Evolutionary conservation across 2,797 vertebrate species (phyloP), one percentile per base, ranked within the genome.

Genomic region (Lagocephalus sceleratus): DNA sequence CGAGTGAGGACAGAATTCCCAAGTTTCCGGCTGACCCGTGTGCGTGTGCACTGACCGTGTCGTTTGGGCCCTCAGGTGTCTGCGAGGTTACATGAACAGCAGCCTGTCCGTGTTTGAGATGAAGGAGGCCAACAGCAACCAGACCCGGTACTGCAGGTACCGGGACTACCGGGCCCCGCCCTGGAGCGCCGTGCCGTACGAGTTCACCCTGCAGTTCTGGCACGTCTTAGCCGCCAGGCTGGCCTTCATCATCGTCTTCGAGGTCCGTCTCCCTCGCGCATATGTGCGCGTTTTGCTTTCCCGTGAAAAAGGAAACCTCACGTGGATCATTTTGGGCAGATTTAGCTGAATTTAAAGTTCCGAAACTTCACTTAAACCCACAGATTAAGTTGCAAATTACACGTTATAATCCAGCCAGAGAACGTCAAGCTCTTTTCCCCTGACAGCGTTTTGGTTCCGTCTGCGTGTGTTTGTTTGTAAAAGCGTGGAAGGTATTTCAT

Each of bases 131-230:
- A 91, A 95, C 65, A 91, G 87, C 76, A 92, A 75, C 63, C 47
- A 92, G 57, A 81, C 88, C 0, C 90, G 89, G 60, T 95, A 93
- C 77, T 99, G 97, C 89, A 91, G 97, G 59, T 99, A 99, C 51
- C 89, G 97, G 68, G 97, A 99, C 85, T 98, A 99, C 84, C 91
- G 97, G 90, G 94, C 92, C 0, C 94, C 95, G 0, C 97, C 97
- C 0, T 97, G 95, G 96, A 96, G 93, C 68, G 63, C 87, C 0
- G 88, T 86, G 41, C 95, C 95, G 0, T 99, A 99, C 32, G 95
- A 98, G 40, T 98, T 99, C 87, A 99, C 97, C 23, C 87, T 99
- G 63, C 97, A 99, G 71, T 99, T 99, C 81, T 99, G 97, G 97
- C 97, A 99, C 46, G 96, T 99, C 67, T 83, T 99, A 45, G 97